phyloP scores from a whole-genome alignment of 2,888 invertebrate species.

The Lysandra coridon region DNA sequence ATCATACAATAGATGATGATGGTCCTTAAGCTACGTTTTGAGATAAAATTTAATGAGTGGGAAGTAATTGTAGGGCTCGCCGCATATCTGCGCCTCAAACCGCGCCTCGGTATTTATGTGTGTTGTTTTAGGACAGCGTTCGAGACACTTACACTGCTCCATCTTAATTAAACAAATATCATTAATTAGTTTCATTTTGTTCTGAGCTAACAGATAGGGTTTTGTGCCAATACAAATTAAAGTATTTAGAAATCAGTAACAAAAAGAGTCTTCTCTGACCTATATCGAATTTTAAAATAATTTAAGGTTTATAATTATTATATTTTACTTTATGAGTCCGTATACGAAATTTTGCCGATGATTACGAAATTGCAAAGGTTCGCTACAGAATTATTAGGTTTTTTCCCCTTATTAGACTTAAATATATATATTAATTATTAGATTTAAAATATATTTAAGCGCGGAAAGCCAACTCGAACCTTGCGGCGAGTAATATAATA shows the following conservation, averaged over 20 bases:
- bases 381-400: no score
- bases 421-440: no score
- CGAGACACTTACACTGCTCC: not conserved
- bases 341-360: no score
- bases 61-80: not conserved
- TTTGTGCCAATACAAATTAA: not conserved
- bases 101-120: constrained; percentile 19
- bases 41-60: constrained; percentile 6
- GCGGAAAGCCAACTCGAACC: no score
- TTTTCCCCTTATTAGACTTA: no score
- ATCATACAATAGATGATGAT: not conserved
- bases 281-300: no score
- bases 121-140: constrained; percentile 30
- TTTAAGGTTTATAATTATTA: no score
- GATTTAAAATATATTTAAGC: no score
- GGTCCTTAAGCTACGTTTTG: not conserved
- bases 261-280: no score
- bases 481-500: no score
- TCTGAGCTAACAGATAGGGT: not conserved
- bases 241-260: not conserved
- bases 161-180: constrained; percentile 16
- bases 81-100: not conserved
- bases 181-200: constrained; percentile 21
- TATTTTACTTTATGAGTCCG: no score
- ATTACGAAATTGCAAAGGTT: no score